Evolutionary conservation across 2,888 invertebrate species (phyloP).

Genomic region (Eupithecia abbreviata): DNA sequence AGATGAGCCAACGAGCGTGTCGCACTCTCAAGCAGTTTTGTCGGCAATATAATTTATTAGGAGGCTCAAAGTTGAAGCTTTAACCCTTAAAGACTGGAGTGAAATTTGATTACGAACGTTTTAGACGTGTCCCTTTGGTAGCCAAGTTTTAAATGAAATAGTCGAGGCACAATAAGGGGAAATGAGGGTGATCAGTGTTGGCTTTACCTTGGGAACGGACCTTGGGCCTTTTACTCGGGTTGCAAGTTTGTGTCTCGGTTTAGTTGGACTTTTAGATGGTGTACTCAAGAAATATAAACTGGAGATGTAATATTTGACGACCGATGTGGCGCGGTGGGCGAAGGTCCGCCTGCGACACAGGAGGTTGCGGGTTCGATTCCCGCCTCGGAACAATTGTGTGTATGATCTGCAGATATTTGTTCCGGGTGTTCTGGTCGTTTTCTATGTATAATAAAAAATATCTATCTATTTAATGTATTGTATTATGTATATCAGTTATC

Average conservation of each 20-base stretch:
- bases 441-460: no score
- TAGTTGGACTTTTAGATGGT: background rate
- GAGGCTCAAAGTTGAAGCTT: slow-evolving; percentile 80
- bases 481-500: no score
- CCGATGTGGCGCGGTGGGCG: no score
- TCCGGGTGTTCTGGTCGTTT: no score
- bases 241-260: background rate
- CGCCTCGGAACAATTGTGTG: no score
- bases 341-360: no score
- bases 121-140: slow-evolving; percentile 75
- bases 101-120: slow-evolving; percentile 82
- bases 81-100: slow-evolving; percentile 82
- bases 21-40: slow-evolving; percentile 82
- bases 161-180: slow-evolving; percentile 52
- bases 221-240: background rate
- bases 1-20: slow-evolving; percentile 83
- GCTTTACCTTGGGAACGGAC: slow-evolving; percentile 9
- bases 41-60: slow-evolving; percentile 84
- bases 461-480: no score
- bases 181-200: slow-evolving; percentile 23
- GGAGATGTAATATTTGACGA: background rate
- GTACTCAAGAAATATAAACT: background rate
- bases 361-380: no score
- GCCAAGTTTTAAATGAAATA: slow-evolving; percentile 76
- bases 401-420: no score